These are phyloP conservation scores for Emydura subglobosa DNA, from an alignment of 2,113 vertebrate species.

Conservation along the genomic window DNA sequence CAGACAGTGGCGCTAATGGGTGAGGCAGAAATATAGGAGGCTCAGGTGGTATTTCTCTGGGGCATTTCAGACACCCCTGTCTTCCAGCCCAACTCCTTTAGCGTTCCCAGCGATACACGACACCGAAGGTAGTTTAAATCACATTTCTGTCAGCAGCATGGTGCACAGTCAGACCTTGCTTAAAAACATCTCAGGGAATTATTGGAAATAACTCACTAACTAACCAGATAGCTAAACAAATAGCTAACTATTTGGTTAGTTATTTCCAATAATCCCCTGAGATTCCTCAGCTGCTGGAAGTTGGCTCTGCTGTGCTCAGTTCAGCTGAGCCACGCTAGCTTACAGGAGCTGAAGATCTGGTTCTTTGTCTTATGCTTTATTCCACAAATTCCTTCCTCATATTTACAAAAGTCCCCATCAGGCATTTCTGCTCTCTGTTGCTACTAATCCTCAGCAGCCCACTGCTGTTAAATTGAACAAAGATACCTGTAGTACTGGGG, in stretches of 20 bases:
- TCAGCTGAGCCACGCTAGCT: not conserved
- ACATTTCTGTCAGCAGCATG: not conserved
- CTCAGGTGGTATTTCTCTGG: not conserved
- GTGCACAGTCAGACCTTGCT: not conserved
- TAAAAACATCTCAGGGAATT: not conserved
- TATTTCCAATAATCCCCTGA: too few relatives aligned
- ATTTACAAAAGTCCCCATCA: not conserved
- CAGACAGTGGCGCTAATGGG: not conserved
- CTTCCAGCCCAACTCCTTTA: rapidly evolving
- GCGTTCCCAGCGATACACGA: not conserved
- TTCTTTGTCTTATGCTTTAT: not conserved
- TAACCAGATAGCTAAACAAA: not conserved
- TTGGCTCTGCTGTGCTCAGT: not conserved
- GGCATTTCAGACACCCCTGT: not conserved
- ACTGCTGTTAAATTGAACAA: not conserved
- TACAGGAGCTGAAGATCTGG: not conserved
- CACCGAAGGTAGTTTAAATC: not conserved
- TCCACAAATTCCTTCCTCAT: not conserved
- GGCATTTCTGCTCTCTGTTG: not conserved
- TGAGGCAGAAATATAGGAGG: not conserved
- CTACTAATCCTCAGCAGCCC: not conserved
- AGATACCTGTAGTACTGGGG: rapidly evolving
- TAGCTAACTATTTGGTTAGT: not conserved
- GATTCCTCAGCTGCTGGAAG: not conserved
- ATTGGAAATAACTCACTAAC: not conserved